Conservation (phyloP, 2,888 invertebrate genomes). For the Drosophila nr. perissopoda region DNA sequence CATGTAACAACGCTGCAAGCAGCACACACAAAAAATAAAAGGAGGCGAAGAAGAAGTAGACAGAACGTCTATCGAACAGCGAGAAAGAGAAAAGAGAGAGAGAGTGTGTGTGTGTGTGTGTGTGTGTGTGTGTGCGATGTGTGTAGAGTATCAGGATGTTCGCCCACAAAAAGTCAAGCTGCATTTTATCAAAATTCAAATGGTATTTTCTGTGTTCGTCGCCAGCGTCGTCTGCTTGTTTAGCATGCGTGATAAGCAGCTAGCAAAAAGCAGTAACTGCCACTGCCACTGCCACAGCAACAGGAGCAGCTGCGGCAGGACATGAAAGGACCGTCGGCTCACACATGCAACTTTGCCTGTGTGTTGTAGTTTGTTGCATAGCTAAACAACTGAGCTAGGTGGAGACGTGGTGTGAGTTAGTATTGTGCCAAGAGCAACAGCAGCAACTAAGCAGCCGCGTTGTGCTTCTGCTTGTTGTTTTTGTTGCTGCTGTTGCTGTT, state of each 20-base stretch:
- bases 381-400: constrained; percentile 43
- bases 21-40: constrained; percentile 23
- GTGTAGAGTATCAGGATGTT: constrained; percentile 10
- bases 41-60: constrained; percentile 21
- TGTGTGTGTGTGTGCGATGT: background rate
- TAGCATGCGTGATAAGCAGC: constrained; percentile 76
- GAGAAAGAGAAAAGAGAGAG: background rate
- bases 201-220: constrained; percentile 59
- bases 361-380: constrained; percentile 54
- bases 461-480: constrained; percentile 3
- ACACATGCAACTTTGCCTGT: constrained; percentile 45
- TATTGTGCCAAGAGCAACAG: constrained; percentile 28
- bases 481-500: constrained; percentile 7
- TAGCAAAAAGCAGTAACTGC: constrained; percentile 52
- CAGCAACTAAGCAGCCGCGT: constrained; percentile 36
- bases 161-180: constrained; percentile 67
- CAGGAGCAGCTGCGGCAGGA: constrained; percentile 39
- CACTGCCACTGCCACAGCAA: constrained; percentile 25
- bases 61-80: constrained; percentile 1
- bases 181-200: constrained; percentile 80
- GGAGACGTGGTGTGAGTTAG: constrained; percentile 6
- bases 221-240: constrained; percentile 65
- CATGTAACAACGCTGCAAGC: constrained; percentile 55
- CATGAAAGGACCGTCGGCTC: constrained; percentile 33
- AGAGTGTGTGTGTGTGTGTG: background rate